These are phyloP conservation scores for Volucella inflata DNA, from an alignment of 2,888 invertebrate genomes.

Conservation along the genomic window DNA sequence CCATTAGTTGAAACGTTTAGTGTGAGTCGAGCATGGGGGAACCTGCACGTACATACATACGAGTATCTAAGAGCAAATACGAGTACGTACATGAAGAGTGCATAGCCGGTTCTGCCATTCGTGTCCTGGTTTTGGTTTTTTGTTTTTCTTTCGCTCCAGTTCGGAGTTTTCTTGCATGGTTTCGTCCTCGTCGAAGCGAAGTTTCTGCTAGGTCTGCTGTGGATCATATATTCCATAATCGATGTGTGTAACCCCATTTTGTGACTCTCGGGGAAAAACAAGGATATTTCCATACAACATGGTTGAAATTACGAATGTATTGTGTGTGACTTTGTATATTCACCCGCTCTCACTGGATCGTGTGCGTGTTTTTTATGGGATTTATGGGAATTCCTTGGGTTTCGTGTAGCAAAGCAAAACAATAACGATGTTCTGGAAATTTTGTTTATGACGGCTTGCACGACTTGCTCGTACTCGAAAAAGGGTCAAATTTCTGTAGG, in stretches of 20 bases:
- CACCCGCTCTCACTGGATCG: background rate
- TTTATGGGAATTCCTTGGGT: slow-evolving; percentile 51
- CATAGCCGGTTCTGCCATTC: slow-evolving; percentile 38
- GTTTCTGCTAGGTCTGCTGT: background rate
- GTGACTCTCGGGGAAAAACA: slow-evolving; percentile 25
- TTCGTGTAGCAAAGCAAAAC: slow-evolving; percentile 67
- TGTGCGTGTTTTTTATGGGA: slow-evolving; percentile 46
- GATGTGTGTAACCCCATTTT: slow-evolving; percentile 58
- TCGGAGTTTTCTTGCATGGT: slow-evolving; percentile 28
- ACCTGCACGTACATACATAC: background rate
- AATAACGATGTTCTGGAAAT: slow-evolving; percentile 28
- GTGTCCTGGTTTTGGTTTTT: background rate
- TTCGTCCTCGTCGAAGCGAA: slow-evolving; percentile 22
- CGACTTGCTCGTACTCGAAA: background rate
- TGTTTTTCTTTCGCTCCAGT: slow-evolving; percentile 4
- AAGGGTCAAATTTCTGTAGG: background rate
- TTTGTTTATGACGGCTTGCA: slow-evolving; percentile 12
- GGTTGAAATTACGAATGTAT: slow-evolving; percentile 46
- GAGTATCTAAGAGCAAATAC: background rate
- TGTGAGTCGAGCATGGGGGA: background rate
- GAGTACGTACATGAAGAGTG: slow-evolving; percentile 29
- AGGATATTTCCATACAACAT: slow-evolving; percentile 62
- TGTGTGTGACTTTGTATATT: slow-evolving; percentile 21
- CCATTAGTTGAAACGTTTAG: slow-evolving; percentile 66
- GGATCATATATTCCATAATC: slow-evolving; percentile 67